A percentile compares a stretch with the other conserved stretches of the same genome.
Conservation (phyloP, 2,888 invertebrate species). For the Leptinotarsa tumamoca region DNA sequence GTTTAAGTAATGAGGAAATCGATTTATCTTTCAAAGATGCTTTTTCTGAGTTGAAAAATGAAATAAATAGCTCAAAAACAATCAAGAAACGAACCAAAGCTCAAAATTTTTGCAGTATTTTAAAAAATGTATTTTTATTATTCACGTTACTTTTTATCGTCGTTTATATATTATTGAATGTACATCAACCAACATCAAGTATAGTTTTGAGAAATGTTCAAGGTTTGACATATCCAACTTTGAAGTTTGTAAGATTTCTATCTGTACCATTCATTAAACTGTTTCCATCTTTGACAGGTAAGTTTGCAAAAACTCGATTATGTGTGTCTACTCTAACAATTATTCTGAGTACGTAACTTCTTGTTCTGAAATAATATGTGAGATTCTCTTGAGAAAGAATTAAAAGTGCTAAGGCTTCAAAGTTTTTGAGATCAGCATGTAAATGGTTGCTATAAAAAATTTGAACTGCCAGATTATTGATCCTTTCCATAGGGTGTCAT, state of each 20-base stretch:
- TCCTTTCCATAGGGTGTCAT: no score
- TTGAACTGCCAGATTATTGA: no score
- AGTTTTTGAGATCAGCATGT: no score
- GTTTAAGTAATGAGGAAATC: slow-evolving; percentile 74
- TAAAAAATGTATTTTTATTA: slow-evolving; percentile 45
- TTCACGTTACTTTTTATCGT: slow-evolving; percentile 59
- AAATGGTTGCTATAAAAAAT: no score
- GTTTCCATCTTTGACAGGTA: slow-evolving; percentile 82
- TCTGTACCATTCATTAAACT: slow-evolving; percentile 81
- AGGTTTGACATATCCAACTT: slow-evolving; percentile 84
- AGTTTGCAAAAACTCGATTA: not conserved
- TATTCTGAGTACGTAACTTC: no score
- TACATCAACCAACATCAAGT: slow-evolving; percentile 75
- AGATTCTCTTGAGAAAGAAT: no score
- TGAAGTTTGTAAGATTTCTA: slow-evolving; percentile 78
- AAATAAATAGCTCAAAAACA: slow-evolving; percentile 51
- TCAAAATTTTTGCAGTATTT: slow-evolving; percentile 44
- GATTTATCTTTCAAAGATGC: slow-evolving; percentile 72
- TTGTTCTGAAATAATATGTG: no score
- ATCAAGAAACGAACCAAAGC: slow-evolving; percentile 42
- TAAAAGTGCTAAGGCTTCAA: no score
- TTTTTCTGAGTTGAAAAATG: slow-evolving; percentile 66
- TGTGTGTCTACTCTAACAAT: no score
- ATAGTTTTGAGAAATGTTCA: slow-evolving; percentile 79
- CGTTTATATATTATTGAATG: slow-evolving; percentile 67